Percentiles rank a stretch among this genome's conserved stretches.
phyloP scores from a whole-genome alignment of 2,113 vertebrate genomes.

The Phrynocephalus versicolor region DNA sequence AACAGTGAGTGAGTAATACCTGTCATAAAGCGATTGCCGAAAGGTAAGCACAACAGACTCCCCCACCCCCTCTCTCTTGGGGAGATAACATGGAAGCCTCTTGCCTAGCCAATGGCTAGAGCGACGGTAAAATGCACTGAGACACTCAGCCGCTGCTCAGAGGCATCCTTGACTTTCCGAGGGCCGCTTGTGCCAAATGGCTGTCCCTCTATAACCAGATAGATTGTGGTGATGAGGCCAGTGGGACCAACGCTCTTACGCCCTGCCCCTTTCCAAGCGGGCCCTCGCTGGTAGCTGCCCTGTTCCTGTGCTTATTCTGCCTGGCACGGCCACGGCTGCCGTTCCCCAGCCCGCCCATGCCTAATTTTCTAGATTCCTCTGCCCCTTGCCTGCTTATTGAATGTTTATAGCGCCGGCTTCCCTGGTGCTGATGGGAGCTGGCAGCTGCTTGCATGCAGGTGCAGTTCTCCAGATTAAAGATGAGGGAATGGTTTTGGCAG shows the following conservation, averaged over 20 bases:
- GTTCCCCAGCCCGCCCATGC: accelerated
- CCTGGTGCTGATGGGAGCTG: constrained; percentile 4
- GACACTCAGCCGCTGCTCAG: not conserved
- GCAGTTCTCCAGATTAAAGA: not conserved
- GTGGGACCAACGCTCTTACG: too few relatives aligned
- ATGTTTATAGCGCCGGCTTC: accelerated
- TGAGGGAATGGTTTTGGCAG: not conserved
- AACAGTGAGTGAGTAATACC: not conserved
- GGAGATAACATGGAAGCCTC: not conserved
- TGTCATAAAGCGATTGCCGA: not conserved
- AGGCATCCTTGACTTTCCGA: not conserved
- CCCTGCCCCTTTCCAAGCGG: too few relatives aligned
- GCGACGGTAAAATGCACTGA: not conserved
- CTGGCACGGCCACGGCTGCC: accelerated
- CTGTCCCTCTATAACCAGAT: too few relatives aligned
- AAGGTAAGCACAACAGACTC: too few relatives aligned
- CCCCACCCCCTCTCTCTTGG: not conserved
- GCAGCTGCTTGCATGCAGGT: not conserved
- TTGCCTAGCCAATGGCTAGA: too few relatives aligned
- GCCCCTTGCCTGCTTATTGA: accelerated
- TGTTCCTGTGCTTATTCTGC: too few relatives aligned
- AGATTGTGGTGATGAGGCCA: too few relatives aligned
- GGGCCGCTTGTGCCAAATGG: too few relatives aligned
- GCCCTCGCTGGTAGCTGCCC: too few relatives aligned
- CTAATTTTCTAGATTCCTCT: not conserved